Percentiles rank a stretch among this genome's conserved stretches.
Evolutionary conservation across 2,888 invertebrate genomes (phyloP).

Genomic region (Diaphora mendica): DNA sequence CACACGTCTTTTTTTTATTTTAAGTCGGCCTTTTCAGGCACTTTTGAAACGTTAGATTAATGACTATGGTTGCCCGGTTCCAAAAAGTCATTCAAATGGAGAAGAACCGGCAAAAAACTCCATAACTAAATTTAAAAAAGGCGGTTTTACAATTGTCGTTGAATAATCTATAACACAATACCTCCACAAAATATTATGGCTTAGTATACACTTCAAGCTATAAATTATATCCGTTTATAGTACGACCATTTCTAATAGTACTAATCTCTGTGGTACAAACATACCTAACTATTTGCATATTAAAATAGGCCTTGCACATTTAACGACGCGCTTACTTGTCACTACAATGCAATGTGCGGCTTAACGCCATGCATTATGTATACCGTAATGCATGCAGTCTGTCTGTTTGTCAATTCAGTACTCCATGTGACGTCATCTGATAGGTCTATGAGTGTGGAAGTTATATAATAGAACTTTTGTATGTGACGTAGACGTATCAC

Average conservation of each 20-base stretch:
- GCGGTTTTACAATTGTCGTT: too few relatives aligned
- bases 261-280: not conserved
- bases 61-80: too few relatives aligned
- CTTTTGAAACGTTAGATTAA: too few relatives aligned
- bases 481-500: too few relatives aligned
- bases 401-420: constrained; percentile 54
- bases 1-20: too few relatives aligned
- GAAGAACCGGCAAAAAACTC: too few relatives aligned
- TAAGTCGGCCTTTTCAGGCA: too few relatives aligned
- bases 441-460: not conserved
- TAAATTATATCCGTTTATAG: not conserved
- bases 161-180: not conserved
- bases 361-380: constrained; percentile 64
- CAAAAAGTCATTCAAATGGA: too few relatives aligned
- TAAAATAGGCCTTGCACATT: constrained; percentile 12
- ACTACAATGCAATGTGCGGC: constrained; percentile 18
- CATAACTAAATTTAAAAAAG: too few relatives aligned
- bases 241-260: too few relatives aligned
- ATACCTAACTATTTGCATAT: constrained; percentile 2
- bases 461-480: too few relatives aligned
- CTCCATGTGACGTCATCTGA: constrained; percentile 30
- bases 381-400: constrained; percentile 54
- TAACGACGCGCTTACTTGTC: constrained; percentile 12
- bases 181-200: not conserved
- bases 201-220: not conserved